Evolutionary conservation across 1,140 invertebrate genomes (phyloP), one percentile per base, ranked within the genome.

Genomic region (Arion vulgaris): DNA sequence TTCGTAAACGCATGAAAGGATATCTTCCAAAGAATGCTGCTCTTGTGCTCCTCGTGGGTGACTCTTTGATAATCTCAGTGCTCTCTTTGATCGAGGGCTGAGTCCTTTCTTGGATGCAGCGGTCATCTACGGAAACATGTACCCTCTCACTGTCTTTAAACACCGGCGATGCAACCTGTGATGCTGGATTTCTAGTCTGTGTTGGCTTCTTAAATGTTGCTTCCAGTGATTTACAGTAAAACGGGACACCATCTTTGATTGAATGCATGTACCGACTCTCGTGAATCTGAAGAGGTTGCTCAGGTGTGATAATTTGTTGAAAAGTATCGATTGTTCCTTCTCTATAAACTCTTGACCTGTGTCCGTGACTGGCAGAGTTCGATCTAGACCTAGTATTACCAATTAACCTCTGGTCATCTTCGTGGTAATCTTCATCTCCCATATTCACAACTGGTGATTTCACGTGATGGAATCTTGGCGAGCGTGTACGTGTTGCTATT

Each of bases 231-330:
- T 45, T 1, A 39, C 71, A 39, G 36, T 41, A 41, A n/a, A 39
- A 26, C 17, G 41, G 41, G 5, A 45, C 38, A 1, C 36, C 71
- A 13, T 45, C 11, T 26, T 41, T 72, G 7, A 75, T 34, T 51
- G 28, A 75, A 9, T 75, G 39, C 41, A 45, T 45, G 41, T 45
- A 2, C 5, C 45, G 73, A 5, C 28, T 23, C 26, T 75, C 45
- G 26, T 32, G 23, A 19, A 51, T 28, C 7, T 45, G 28, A 1
- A 49, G 13, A 17, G 73, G 73, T n/a, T 75, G 73, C 45, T 75
- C 45, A 15, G 73, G 73, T 1, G 45, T 75, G 9, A 75, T 75
- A 28, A 75, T 49, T 34, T 75, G 73, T 26, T 51, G 2, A 51
- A 75, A 75, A 4, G 1, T 1, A 75, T 75, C 73, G 2, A 75